These are phyloP conservation scores for Mus spretus DNA, from an alignment of 2,797 vertebrate genomes.

Conservation along the genomic window DNA sequence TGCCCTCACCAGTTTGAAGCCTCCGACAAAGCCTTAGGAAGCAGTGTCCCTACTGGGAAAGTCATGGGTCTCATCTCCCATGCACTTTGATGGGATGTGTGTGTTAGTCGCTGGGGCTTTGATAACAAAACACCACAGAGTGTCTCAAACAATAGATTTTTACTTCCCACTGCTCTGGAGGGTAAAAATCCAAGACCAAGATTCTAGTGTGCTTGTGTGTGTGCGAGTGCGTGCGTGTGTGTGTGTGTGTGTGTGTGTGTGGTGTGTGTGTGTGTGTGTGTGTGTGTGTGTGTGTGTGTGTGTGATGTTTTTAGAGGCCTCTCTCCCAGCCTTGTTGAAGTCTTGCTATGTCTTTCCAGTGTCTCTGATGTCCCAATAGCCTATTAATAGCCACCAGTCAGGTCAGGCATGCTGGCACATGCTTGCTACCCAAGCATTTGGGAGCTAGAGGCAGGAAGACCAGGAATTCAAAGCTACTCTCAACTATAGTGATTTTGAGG, in stretches of 20 bases:
- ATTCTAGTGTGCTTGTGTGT: neutral
- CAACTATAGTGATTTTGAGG: neutral
- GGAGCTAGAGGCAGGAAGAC: neutral
- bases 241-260: neutral
- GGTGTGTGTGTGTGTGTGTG: neutral
- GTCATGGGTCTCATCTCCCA: neutral
- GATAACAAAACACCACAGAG: neutral
- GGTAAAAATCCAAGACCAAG: neutral
- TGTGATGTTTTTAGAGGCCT: neutral
- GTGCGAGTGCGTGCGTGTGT: neutral
- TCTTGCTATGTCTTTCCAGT: neutral
- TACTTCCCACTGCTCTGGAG: neutral
- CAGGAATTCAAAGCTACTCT: neutral
- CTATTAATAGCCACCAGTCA: neutral
- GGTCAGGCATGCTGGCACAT: neutral
- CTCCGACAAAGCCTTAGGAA: neutral
- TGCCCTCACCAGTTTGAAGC: neutral
- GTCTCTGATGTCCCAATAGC: neutral
- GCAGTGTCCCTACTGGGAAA: neutral
- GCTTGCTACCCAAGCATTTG: neutral
- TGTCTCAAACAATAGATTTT: neutral
- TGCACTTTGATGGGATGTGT: neutral
- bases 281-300: neutral
- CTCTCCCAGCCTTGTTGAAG: neutral
- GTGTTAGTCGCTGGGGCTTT: neutral